These are phyloP conservation scores for Ceyx erithaca DNA, from an alignment of 2,797 vertebrate genomes.

Conservation along the genomic window DNA sequence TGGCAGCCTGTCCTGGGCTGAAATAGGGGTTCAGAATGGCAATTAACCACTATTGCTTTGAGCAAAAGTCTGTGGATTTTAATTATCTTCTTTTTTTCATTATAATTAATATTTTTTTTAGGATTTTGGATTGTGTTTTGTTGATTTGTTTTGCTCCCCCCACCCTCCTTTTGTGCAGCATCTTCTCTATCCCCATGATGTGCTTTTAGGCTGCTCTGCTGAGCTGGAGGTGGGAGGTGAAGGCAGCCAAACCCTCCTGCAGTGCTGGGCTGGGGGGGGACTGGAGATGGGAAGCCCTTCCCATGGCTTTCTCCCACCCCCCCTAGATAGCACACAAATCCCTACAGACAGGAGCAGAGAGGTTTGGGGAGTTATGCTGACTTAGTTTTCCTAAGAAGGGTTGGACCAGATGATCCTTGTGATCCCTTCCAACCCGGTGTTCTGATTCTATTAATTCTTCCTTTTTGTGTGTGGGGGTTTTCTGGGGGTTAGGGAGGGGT, in stretches of 20 bases:
- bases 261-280: not conserved
- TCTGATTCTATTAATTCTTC: not conserved
- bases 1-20: not conserved
- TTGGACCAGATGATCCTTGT: not conserved
- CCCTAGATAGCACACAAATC: not conserved
- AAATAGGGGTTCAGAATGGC: not conserved
- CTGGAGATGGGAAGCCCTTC: not conserved
- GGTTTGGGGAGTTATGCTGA: rapidly evolving
- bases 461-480: no score
- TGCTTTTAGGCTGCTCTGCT: not conserved
- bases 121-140: not conserved
- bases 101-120: not conserved
- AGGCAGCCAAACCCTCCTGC: not conserved
- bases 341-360: not conserved
- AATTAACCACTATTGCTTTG: conserved; percentile 45
- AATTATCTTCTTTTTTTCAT: not conserved
- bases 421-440: not conserved
- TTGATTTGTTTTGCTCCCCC: rapidly evolving
- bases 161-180: rapidly evolving
- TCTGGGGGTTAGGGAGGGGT: not conserved
- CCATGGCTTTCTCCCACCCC: not conserved
- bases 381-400: not conserved
- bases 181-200: not conserved
- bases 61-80: conserved; percentile 10
- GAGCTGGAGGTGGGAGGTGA: not conserved